phyloP scores from a whole-genome alignment of 2,888 invertebrate genomes.

The Drosophila incognita region DNA sequence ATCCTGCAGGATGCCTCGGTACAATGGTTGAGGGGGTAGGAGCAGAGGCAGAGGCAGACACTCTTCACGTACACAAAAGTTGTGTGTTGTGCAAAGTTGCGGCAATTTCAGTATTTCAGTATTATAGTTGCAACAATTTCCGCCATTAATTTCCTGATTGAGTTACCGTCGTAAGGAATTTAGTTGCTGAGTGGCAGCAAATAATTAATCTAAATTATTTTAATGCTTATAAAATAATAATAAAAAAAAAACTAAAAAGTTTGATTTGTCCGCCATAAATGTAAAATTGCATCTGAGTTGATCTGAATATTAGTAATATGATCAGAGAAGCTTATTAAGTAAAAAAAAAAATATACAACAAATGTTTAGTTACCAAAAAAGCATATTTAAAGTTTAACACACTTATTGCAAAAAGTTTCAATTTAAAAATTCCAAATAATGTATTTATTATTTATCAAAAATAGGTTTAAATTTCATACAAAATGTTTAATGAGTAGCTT shows the following conservation, averaged over 20 bases:
- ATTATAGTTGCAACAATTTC: slow-evolving; percentile 62
- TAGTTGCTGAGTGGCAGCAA: neutral
- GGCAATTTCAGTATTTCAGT: slow-evolving; percentile 26
- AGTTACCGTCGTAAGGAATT: slow-evolving; percentile 28
- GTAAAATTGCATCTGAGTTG: neutral
- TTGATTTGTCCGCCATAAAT: no score
- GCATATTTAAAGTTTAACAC: neutral
- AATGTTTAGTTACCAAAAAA: neutral
- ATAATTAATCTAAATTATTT: neutral
- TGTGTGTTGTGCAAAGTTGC: slow-evolving; percentile 39
- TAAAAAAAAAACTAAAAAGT: neutral
- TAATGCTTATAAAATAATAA: neutral
- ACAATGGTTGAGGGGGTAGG: neutral
- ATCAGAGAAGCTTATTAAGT: neutral
- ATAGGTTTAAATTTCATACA: neutral
- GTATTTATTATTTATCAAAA: neutral
- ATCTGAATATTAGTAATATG: neutral
- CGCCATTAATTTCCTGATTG: slow-evolving; percentile 56
- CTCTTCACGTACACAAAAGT: slow-evolving; percentile 18
- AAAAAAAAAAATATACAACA: neutral
- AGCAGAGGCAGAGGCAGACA: slow-evolving; percentile 12
- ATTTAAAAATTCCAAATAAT: neutral
- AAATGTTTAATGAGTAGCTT: neutral
- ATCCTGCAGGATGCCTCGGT: slow-evolving; percentile 31
- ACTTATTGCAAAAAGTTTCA: neutral